Base-by-base conservation (phyloP, 1,140 invertebrate species). In the Drosophila leontia region DNA sequence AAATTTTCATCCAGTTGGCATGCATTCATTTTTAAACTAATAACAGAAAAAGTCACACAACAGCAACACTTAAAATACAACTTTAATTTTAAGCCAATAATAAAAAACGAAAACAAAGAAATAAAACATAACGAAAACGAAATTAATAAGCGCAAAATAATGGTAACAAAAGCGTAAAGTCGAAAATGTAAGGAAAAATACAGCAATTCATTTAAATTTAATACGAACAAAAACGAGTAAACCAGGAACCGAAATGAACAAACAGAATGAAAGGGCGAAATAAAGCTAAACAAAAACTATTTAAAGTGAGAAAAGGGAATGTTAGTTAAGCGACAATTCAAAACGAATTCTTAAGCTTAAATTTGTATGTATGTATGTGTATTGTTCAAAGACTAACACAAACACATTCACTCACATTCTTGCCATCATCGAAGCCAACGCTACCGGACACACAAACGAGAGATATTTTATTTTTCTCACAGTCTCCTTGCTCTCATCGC, bases 331-430 rank as follows among this genome's bases (percentile, higher is more conserved):
- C 61, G 78, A 69, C 32, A 81, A 78, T 75, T 74, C 60, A 67
- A 63, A 80, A 88, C 83, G 83, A 83, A 78, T 74, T 88, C 80
- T 87, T 87, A 87, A 88, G 84, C 84, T 81, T 88, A 88, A 90
- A 84, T 81, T 80, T 86, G 79, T 86, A 87, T 85, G 82, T 85
- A 86, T 57, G 75, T 88, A 80, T 78, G 84, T 87, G 82, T 86
- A 82, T 74, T 85, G 75, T 85, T 80, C 69, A 56, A 58, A 17
- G 80, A 63, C 55, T 41, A 41, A 78, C 42, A 62, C 51, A 59
- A 17, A 65, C 70, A 65, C 34, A 53, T 41, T 45, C 57, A 50
- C 37, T 26, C 37, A 37, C n/a, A 44, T 19, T 4, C 13, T 55
- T 23, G 13, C 53, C 37, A 34, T 37, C 51, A 53, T 9, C 34